A percentile compares a stretch with the other conserved stretches of the same genome.
These are phyloP conservation scores for Coenonympha glycerion DNA, from an alignment of 2,888 invertebrate species.

Conservation along the genomic window DNA sequence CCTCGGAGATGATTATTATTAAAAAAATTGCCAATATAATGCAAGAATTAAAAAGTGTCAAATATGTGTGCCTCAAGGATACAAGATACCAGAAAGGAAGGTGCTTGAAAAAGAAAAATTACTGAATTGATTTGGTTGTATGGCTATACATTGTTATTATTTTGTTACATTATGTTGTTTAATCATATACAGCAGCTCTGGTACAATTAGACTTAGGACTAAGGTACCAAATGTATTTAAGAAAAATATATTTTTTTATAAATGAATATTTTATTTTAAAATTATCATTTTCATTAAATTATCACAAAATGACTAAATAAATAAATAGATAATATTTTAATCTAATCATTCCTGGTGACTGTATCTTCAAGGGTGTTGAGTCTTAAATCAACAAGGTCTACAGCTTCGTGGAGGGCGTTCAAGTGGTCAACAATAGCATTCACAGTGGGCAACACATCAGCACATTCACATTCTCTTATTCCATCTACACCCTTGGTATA, in stretches of 20 bases:
- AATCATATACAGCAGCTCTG: conserved; percentile 1
- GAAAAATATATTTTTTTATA: conserved; percentile 21
- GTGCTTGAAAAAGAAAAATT: neutral
- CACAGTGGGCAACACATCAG: conserved; percentile 65
- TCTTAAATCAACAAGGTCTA: conserved; percentile 73
- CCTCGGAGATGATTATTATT: too few species aligned
- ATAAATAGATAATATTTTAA: too few species aligned
- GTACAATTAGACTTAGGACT: conserved; percentile 7
- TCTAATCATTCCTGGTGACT: conserved; percentile 27
- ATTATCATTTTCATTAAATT: conserved; percentile 8
- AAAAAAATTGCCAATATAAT: too few species aligned
- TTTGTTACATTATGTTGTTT: neutral
- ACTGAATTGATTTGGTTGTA: neutral
- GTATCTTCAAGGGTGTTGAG: conserved; percentile 70
- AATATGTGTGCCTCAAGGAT: neutral
- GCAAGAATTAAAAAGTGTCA: neutral
- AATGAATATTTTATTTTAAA: conserved; percentile 24
- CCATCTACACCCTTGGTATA: conserved; percentile 34
- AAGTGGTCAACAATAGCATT: conserved; percentile 75
- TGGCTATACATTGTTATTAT: neutral
- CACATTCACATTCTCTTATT: conserved; percentile 58
- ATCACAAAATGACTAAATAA: neutral
- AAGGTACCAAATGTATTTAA: conserved; percentile 5
- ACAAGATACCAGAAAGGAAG: neutral
- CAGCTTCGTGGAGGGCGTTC: conserved; percentile 72